Evolutionary conservation across 2,113 vertebrate species (phyloP).

Genomic region (Pelusios castaneus): DNA sequence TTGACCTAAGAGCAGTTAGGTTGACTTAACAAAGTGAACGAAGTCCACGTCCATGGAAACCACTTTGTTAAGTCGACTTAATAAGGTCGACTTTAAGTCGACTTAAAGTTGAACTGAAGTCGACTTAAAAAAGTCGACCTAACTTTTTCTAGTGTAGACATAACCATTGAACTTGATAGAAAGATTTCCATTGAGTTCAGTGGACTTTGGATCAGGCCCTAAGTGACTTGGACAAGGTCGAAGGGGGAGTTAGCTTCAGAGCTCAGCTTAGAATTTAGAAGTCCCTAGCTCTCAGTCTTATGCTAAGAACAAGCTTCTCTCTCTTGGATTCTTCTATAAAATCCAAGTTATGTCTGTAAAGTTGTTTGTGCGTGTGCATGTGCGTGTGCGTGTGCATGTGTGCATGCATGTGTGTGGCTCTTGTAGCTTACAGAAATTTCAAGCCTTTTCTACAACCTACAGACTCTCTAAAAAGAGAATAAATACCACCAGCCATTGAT

Average conservation of each 20-base stretch:
- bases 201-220: background rate
- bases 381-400: no score
- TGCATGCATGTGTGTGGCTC: background rate
- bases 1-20: no score
- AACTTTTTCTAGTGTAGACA: no score
- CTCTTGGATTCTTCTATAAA: conserved; percentile 63
- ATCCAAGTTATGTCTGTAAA: conserved; percentile 66
- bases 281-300: conserved; percentile 1
- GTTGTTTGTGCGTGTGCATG: conserved; percentile 19
- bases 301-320: conserved; percentile 30
- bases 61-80: no score
- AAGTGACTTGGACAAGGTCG: conserved; percentile 2
- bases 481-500: conserved; percentile 1
- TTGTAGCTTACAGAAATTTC: conserved; percentile 11
- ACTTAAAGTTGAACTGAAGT: no score
- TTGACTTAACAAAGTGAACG: no score
- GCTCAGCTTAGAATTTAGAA: conserved; percentile 1
- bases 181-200: background rate
- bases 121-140: no score
- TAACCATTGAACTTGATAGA: background rate
- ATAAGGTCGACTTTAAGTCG: no score
- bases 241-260: background rate
- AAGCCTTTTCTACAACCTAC: background rate
- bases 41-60: no score
- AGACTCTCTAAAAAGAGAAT: background rate